Evolutionary conservation across 2,888 invertebrate genomes (phyloP), one percentile per base, ranked within the genome.

Genomic region (Perdita meconis): DNA sequence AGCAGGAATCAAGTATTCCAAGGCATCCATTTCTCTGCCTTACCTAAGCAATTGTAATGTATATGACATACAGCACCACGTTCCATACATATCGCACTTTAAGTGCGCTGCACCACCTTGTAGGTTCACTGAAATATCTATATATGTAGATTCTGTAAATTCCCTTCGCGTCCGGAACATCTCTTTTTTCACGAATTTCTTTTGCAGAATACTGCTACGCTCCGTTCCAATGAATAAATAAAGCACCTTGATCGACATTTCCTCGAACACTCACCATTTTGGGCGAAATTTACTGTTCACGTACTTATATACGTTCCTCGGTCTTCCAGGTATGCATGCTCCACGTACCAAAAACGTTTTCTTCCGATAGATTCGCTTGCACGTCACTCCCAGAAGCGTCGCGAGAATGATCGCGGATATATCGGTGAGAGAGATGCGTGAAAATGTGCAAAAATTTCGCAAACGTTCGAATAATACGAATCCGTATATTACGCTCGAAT

Each of bases 391-490:
- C 42, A 22, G 12, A 38, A 36, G 66, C 22, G 1, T 22, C 56
- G 40, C n/a, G 57, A 6, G 36, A 30, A 42, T 72, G 51, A 12
- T 13, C 51, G 30, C 13, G 51, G 51, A 10, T 38, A 34, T 61
- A 30, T 30, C 30, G 30, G 3, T 57, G 59, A 38, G 47, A 22
- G 74, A 55, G 40, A 59, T 8, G 59, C 47, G 47, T 42, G 64
- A 22, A 51, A 44, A 51, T 51, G 71, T 19, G 26, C 53, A 8
- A 44, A 36, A 34, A 26, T 57, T 42, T 30, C 19, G 73, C 72
- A 57, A 72, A 71, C 63, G 44, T 73, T 73, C 63, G 63, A 74
- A 72, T 74, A 74, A 74, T 47, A 34, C 53, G 38, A 42, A 13
- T 24, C 55, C 10, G 47, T 19, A 65, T 42, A 34, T 50, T 34